A percentile compares a stretch with the other conserved stretches of the same genome.
phyloP scores from a whole-genome alignment of 2,888 invertebrate genomes.

The Carabus problematicus region DNA sequence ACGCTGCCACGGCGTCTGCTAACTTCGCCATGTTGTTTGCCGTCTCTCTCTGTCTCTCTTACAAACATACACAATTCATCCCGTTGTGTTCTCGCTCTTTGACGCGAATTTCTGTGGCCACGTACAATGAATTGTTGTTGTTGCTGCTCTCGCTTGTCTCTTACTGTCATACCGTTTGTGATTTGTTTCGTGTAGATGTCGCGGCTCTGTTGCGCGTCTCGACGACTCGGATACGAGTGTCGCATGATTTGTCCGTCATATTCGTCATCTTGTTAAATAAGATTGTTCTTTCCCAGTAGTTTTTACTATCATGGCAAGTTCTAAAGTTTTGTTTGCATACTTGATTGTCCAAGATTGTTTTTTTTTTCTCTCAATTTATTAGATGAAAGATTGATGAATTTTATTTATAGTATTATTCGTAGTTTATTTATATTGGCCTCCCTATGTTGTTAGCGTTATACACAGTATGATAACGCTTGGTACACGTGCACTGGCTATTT shows the following conservation, averaged over 20 bases:
- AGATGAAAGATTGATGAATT: neutral
- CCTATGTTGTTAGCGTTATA: neutral
- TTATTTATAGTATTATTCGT: neutral
- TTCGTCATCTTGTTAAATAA: too few species aligned
- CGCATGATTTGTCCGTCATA: neutral
- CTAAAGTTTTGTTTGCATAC: too few species aligned
- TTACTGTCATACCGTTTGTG: slow-evolving; percentile 16
- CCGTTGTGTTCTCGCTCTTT: neutral
- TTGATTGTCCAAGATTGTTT: too few species aligned
- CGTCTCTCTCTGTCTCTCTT: neutral
- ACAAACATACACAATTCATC: too few species aligned
- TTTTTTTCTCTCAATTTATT: neutral
- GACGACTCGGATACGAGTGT: slow-evolving; percentile 7
- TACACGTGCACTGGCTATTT: slow-evolving; percentile 18
- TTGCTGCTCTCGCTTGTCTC: slow-evolving; percentile 10
- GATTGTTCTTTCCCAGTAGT: too few species aligned
- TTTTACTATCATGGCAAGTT: too few species aligned
- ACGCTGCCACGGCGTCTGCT: slow-evolving; percentile 25
- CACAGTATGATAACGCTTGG: neutral
- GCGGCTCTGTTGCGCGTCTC: slow-evolving; percentile 6
- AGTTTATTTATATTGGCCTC: neutral
- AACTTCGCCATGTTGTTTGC: slow-evolving; percentile 13
- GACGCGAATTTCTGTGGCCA: neutral
- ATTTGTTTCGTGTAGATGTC: slow-evolving; percentile 16
- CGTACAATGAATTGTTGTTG: slow-evolving; percentile 13